Base-by-base conservation (phyloP, 2,113 vertebrate species). In the Argyrosomus japonicus region DNA sequence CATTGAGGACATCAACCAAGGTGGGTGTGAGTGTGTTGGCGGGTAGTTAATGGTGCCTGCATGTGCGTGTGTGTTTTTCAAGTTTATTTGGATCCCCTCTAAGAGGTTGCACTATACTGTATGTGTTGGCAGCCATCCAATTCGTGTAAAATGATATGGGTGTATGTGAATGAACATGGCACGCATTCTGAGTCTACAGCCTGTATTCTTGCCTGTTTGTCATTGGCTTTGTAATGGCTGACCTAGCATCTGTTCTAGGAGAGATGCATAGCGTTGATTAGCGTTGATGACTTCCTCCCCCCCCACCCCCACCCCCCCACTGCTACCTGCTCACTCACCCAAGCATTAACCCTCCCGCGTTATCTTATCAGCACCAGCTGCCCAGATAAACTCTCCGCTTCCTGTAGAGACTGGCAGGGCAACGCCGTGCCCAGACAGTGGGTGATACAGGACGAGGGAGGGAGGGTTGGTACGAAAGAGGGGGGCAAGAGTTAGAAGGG, bases 1-100 rank as follows among this genome's bases (percentile, higher is more conserved):
- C 65, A 95, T 98, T 82, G 98, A 99, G 92, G 98, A 99, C 95
- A 96, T 99, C 90, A 96, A 94, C 91, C 97, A 98, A 97, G 98
- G 98, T 99, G 94, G 51, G 84, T 70, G 64, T 83, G 17, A 40
- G 36, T 77, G 76, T 65, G 40, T 63, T 68, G 40, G 7, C 5
- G 0, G 15, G 43, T 64, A 15, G 45, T 68, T 56, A 47, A 23
- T 63, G 97, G 97, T 97, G 93, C 27, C 8, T 64, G 7, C 25
- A 10, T 70, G 47, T 54, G n/a, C 71, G 40, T 70, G 47, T 54
- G n/a, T 75, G 40, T 17, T 64, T 12, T 68, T 56, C 62, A 58
- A 23, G 25, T 65, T 77, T 79, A 62, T 82, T 76, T 77, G 54
- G 62, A 77, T 81, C 36, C 43, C 47, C 77, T 63, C 5, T 43